Evolutionary conservation across 1,140 invertebrate genomes (phyloP).

Genomic region (Lordiphosa collinella): DNA sequence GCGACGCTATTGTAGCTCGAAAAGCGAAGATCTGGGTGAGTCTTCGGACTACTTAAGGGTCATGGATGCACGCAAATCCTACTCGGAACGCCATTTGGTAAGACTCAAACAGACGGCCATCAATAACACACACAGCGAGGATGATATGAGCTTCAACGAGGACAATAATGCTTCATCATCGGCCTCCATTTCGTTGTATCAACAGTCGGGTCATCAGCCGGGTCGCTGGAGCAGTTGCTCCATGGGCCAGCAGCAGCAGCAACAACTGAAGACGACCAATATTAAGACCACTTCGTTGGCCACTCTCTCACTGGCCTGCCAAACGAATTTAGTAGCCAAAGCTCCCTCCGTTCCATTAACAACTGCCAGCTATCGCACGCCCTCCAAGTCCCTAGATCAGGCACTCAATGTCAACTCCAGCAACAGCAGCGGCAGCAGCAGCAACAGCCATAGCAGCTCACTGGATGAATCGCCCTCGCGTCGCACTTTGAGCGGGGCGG

Average conservation of each 20-base stretch:
- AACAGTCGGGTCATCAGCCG: conserved; percentile 27
- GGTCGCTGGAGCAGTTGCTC: conserved; percentile 70
- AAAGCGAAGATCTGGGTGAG: conserved; percentile 72
- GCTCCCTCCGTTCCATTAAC: conserved; percentile 29
- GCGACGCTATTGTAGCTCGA: conserved; percentile 68
- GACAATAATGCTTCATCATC: conserved; percentile 65
- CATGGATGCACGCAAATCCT: conserved; percentile 75
- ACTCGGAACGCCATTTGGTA: conserved; percentile 73
- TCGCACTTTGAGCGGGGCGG: conserved; percentile 60
- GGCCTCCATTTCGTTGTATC: conserved; percentile 1
- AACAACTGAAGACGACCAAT: conserved; percentile 76
- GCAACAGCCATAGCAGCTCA: conserved; percentile 50
- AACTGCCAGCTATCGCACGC: conserved; percentile 55
- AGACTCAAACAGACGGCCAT: conserved; percentile 78
- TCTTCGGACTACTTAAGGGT: conserved; percentile 64
- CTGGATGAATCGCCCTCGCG: conserved; percentile 69
- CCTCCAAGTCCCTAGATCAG: conserved; percentile 62
- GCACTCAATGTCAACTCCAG: conserved; percentile 29
- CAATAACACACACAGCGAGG: conserved; percentile 70
- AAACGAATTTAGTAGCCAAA: conserved; percentile 69
- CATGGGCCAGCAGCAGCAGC: conserved; percentile 63
- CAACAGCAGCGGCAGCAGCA: conserved; percentile 32
- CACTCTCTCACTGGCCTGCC: conserved; percentile 60
- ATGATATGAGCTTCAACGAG: conserved; percentile 76
- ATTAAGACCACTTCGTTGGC: conserved; percentile 78